Conservation (phyloP, 2,888 invertebrate species). For the Chaitophorus viminalis region DNA sequence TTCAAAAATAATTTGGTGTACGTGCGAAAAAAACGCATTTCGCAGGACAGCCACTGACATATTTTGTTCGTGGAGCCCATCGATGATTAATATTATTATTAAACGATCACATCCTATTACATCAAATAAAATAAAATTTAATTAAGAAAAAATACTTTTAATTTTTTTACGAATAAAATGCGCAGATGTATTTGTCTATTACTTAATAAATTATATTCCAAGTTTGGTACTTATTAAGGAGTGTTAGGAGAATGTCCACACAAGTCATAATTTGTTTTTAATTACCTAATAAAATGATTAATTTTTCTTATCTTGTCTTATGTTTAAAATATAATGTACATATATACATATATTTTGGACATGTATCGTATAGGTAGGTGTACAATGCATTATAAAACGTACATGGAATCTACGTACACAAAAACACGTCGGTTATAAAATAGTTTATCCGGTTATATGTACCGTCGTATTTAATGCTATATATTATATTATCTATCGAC, state of each 20-base stretch:
- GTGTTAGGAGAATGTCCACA: too few relatives aligned
- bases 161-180: neutral
- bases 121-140: too few relatives aligned
- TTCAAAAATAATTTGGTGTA: neutral
- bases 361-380: too few relatives aligned
- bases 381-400: neutral
- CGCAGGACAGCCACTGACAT: neutral
- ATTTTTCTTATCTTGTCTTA: too few relatives aligned
- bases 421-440: neutral
- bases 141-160: too few relatives aligned
- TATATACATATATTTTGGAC: too few relatives aligned
- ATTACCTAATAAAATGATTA: too few relatives aligned
- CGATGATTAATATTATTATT: neutral
- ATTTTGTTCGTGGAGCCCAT: neutral
- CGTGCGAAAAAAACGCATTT: neutral
- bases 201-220: neutral
- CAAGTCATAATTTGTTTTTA: too few relatives aligned
- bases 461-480: neutral
- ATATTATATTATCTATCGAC: neutral
- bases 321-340: too few relatives aligned
- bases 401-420: neutral
- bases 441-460: neutral
- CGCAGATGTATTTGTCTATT: neutral
- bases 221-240: too few relatives aligned
- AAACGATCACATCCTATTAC: neutral